These are phyloP conservation scores for Rosalia funebris DNA, from an alignment of 2,888 invertebrate genomes.

Conservation along the genomic window DNA sequence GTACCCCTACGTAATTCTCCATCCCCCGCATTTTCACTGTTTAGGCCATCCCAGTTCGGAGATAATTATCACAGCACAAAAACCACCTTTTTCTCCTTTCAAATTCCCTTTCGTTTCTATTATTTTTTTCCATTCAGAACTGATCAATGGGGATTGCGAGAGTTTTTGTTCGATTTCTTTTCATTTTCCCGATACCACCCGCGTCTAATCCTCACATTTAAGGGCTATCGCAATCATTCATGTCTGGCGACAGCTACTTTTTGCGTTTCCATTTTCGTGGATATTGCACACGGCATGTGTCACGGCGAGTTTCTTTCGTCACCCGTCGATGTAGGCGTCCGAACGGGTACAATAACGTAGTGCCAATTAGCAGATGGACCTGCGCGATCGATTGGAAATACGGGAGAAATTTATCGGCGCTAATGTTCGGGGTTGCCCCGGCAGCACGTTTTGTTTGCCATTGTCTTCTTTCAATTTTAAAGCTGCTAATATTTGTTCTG, in stretches of 20 bases:
- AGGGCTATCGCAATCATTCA: constrained; percentile 10
- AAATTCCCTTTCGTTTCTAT: neutral
- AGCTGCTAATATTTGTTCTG: neutral
- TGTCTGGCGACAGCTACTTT: constrained; percentile 6
- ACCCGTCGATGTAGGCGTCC: constrained; percentile 7
- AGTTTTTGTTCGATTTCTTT: constrained; percentile 5
- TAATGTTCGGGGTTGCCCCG: neutral
- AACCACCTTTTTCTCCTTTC: too few relatives aligned
- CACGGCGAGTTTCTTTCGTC: constrained; percentile 17
- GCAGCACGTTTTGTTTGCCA: neutral
- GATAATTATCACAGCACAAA: too few relatives aligned
- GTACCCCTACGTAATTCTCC: too few relatives aligned
- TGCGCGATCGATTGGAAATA: neutral
- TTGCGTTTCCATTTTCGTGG: constrained; percentile 8
- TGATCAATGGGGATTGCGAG: constrained; percentile 8
- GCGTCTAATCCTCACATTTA: constrained; percentile 6
- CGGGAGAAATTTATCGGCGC: neutral
- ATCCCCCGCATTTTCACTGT: too few relatives aligned
- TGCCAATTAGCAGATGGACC: neutral
- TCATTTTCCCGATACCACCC: constrained; percentile 5
- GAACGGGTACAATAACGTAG: neutral
- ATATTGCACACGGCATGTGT: constrained; percentile 12
- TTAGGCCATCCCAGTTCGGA: too few relatives aligned
- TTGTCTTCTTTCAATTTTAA: neutral
- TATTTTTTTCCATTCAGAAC: neutral